Base-by-base conservation (phyloP, 2,888 invertebrate genomes). In the Neoaliturus tenellus region DNA sequence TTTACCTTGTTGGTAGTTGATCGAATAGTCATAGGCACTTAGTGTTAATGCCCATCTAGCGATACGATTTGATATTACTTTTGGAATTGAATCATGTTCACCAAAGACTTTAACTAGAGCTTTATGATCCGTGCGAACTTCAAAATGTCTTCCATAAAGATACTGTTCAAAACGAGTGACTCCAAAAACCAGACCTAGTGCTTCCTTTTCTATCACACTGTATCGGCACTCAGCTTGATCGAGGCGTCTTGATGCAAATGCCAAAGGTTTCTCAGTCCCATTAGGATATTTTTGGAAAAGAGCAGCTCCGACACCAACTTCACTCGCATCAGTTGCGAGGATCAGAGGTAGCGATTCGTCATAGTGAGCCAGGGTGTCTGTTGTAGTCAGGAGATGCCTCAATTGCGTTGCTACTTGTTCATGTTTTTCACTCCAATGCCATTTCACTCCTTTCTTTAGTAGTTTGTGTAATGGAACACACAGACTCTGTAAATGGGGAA, bases 241-340 rank as follows among this genome's bases (percentile, higher is more conserved):
- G 0, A 81, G 1, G n/a, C 23, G 39, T 12, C 58, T 58, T 8
- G 35, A 62, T 20, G 58, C 58, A 81, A 35, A 81, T n/a, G 28
- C 58, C 17, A 81, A 2, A 23, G 81, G 81, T 81, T 62, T 83
- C 14, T 83, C 83, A 23, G 31, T 58, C 10, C 67, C 80, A 41
- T 83, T 44, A 1, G 28, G 5, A 41, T 80, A 83, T 2, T 31
- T 62, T 17, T 75, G 83, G 25, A 55, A 33, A 25, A 83, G 75
- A 6, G 33, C 83, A 33, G 78, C 78, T 51, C 83, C 83, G 17
- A 83, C 14, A 39, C 80, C 83, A 23, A 51, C 31, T 35, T 81
- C 62, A 58, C 35, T 62, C 4, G 81, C 81, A 35, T 81, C 81
- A 35, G 62, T 33, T 25, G 33, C 31, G 1, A 81, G 25, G 17